Conservation (phyloP, 64 coral and sea anemone species). For the Dendrophyllia cribrosa region DNA sequence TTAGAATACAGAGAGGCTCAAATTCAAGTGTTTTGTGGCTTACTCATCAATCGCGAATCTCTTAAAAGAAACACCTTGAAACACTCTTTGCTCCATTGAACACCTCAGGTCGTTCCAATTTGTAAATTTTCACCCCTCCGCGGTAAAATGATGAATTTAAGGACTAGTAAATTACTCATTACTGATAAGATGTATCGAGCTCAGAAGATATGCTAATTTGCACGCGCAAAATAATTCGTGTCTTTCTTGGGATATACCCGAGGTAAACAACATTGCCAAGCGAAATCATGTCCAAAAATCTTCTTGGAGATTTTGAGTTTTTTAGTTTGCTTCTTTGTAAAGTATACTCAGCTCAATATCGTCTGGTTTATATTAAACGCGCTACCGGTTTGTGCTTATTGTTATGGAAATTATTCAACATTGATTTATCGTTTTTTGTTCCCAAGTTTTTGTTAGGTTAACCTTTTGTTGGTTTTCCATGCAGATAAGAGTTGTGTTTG, state of each 20-base stretch:
- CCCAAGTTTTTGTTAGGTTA: neutral
- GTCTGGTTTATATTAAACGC: neutral
- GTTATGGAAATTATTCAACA: conserved; percentile 43
- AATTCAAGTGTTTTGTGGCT: neutral
- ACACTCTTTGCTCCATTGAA: neutral
- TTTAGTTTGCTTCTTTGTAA: neutral
- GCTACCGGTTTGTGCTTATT: conserved; percentile 1
- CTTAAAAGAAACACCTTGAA: neutral
- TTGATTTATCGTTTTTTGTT: conserved; percentile 19
- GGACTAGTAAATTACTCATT: conserved; percentile 47
- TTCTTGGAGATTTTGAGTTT: neutral
- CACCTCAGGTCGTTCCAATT: neutral
- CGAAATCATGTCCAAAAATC: neutral
- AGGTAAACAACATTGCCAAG: neutral
- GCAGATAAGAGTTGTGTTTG: conserved; percentile 17
- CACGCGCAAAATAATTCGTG: neutral
- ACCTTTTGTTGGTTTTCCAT: conserved; percentile 41
- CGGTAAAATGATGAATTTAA: conserved; percentile 32
- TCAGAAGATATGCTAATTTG: neutral
- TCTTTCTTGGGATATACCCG: too few relatives aligned
- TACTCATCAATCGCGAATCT: conserved; percentile 16
- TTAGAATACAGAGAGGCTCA: conserved; percentile 16
- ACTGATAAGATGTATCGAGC: conserved; percentile 20
- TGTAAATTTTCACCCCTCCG: neutral
- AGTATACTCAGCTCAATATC: conserved; percentile 19